A percentile compares a stretch with the other conserved stretches of the same genome.
Evolutionary conservation across 2,888 invertebrate genomes (phyloP).

Genomic region (Sicus ferrugineus): DNA sequence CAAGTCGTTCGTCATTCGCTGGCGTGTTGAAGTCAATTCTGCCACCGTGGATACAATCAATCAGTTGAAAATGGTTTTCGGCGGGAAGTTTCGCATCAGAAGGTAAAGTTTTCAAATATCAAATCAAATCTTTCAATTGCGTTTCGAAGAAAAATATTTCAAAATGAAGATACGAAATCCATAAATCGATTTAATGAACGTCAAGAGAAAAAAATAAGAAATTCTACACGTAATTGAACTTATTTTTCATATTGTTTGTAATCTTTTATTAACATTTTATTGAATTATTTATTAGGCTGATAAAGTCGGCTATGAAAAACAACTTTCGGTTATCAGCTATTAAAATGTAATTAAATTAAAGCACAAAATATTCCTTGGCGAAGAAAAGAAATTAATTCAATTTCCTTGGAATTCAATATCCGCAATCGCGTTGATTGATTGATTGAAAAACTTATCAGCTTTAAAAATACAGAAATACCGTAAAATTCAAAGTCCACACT

Average conservation of each 20-base stretch:
- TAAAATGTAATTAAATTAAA: too few relatives aligned
- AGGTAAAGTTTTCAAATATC: too few relatives aligned
- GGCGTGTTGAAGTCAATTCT: constrained; percentile 48
- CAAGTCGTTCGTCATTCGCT: too few relatives aligned
- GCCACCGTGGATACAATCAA: constrained; percentile 56
- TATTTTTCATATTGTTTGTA: neutral
- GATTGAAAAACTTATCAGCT: neutral
- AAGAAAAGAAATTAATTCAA: neutral
- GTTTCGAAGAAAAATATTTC: neutral
- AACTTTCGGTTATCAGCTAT: too few relatives aligned
- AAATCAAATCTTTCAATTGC: too few relatives aligned
- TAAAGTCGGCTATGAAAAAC: too few relatives aligned
- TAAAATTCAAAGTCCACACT: neutral
- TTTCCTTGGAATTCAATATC: neutral
- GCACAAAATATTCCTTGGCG: too few relatives aligned
- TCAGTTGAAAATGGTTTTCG: constrained; percentile 64
- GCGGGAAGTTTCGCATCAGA: constrained; percentile 65
- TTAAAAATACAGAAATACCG: neutral
- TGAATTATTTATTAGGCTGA: neutral
- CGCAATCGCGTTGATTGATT: neutral
- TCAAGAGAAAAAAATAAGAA: too few relatives aligned
- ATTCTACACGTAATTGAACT: neutral
- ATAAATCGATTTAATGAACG: too few relatives aligned
- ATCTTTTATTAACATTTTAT: neutral
- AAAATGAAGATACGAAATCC: too few relatives aligned